phyloP scores from a whole-genome alignment of 2,888 invertebrate species.

The Drosophila mayaguana region DNA sequence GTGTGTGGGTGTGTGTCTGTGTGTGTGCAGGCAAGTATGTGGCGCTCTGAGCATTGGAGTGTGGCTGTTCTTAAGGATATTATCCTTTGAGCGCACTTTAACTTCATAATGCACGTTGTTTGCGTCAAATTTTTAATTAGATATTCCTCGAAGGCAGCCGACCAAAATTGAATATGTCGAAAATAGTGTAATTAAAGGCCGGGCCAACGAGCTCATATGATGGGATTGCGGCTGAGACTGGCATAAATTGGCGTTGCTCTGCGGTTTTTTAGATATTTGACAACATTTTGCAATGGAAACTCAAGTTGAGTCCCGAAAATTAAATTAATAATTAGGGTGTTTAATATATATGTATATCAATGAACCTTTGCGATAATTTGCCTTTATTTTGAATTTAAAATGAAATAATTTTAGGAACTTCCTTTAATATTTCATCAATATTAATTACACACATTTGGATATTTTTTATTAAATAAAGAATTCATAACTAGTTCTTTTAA shows the following conservation, averaged over 20 bases:
- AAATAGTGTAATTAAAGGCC: slow-evolving; percentile 18
- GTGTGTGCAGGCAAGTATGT: slow-evolving; percentile 25
- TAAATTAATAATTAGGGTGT: too few species aligned
- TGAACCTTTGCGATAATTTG: too few species aligned
- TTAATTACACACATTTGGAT: too few species aligned
- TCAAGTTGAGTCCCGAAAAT: too few species aligned
- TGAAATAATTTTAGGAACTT: too few species aligned
- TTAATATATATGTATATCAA: too few species aligned
- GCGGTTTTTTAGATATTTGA: neutral
- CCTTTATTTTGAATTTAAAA: too few species aligned
- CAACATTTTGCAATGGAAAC: too few species aligned
- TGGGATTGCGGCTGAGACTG: too few species aligned
- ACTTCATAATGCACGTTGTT: slow-evolving; percentile 50
- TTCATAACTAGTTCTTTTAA: too few species aligned
- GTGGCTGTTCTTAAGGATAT: slow-evolving; percentile 46
- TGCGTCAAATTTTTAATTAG: slow-evolving; percentile 66
- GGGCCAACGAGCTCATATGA: neutral
- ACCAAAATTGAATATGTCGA: slow-evolving; percentile 29
- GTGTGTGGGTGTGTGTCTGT: neutral
- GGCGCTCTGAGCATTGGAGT: slow-evolving; percentile 21
- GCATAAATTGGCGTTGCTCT: neutral
- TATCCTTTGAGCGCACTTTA: slow-evolving; percentile 70
- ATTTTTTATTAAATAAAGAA: too few species aligned
- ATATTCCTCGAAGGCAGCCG: slow-evolving; percentile 10
- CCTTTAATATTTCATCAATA: too few species aligned